Evolutionary conservation across 2,888 invertebrate species (phyloP), one percentile per base, ranked within the genome.

Genomic region (Bombylius discolor): DNA sequence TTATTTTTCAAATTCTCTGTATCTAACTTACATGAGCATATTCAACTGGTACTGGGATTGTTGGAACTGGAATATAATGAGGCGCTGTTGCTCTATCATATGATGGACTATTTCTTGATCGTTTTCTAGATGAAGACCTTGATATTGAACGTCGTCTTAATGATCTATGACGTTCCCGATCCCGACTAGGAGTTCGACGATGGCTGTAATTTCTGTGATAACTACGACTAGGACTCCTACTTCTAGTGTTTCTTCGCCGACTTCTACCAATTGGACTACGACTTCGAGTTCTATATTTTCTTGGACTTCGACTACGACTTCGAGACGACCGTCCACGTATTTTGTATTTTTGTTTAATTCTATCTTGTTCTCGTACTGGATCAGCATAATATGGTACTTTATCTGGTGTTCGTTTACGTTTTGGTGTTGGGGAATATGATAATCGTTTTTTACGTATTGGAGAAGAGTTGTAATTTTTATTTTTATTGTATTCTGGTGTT

Each of bases 321-420:
- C 7, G 5, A 8, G 23, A 23, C 1, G 23, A 2, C 1, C 23
- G 5, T 31, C 4, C 23, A 23, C 31, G n/a, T 14, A 5, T 5
- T 11, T 11, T 42, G n/a, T 56, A 52, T 42, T 55, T 57, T 32
- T 44, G 34, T 36, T 55, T 54, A 42, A 64, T 49, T 33, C 65
- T 61, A 52, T 65, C 64, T 34, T 52, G 57, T 57, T 65, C 65
- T 34, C 64, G 62, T 46, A 58, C 54, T 44, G 62, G 57, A 58
- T 65, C 65, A 12, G 56, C 49, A 46, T 59, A 65, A 45, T 65
- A 65, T 7, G 64, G 64, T 49, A 59, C n/a, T 56, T 62, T 64
- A 45, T 63, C 63, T 0, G 55, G 44, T 7, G 59, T 50, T 14
- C 39, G 55, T 34, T 51, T 56, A 36, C 58, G 49, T 34, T 47